A percentile compares a stretch with the other conserved stretches of the same genome.
These are phyloP conservation scores for Eudasyphora cyanicolor DNA, from an alignment of 2,888 invertebrate genomes.

Conservation along the genomic window DNA sequence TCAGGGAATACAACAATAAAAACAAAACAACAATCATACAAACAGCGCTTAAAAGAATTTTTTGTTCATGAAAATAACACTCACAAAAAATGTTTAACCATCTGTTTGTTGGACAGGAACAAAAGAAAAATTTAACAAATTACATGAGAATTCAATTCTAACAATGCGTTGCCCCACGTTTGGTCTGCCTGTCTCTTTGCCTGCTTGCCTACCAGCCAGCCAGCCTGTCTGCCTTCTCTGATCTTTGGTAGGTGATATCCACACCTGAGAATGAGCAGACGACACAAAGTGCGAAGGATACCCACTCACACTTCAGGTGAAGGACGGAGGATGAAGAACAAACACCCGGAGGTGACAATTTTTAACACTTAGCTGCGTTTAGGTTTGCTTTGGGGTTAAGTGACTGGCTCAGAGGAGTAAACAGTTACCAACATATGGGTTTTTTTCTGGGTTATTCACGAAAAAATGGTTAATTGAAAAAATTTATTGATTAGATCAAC, in stretches of 20 bases:
- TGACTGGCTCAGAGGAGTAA: slow-evolving; percentile 18
- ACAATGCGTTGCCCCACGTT: slow-evolving; percentile 51
- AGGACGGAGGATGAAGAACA: slow-evolving; percentile 39
- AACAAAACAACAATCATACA: slow-evolving; percentile 22
- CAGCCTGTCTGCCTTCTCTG: neutral
- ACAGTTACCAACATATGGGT: slow-evolving; percentile 41
- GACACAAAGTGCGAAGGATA: neutral
- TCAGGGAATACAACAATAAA: slow-evolving; percentile 41
- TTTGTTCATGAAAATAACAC: slow-evolving; percentile 10
- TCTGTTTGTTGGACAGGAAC: slow-evolving; percentile 58
- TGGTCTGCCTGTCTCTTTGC: neutral
- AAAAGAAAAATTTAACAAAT: slow-evolving; percentile 62
- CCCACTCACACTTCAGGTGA: neutral
- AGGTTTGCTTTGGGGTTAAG: slow-evolving; percentile 2
- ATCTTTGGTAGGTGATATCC: slow-evolving; percentile 23
- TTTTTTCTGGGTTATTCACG: neutral
- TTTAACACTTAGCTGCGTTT: slow-evolving; percentile 62
- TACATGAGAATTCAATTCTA: slow-evolving; percentile 62
- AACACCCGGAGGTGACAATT: slow-evolving; percentile 69
- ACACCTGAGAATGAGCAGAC: neutral
- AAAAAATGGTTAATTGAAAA: slow-evolving; percentile 69
- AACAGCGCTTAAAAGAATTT: slow-evolving; percentile 11
- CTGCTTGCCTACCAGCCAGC: no score
- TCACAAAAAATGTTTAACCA: slow-evolving; percentile 61
- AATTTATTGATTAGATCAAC: slow-evolving; percentile 70